Evolutionary conservation across 1,140 invertebrate species (phyloP), one percentile per base, ranked within the genome.

Genomic region (Heliconius congener): DNA sequence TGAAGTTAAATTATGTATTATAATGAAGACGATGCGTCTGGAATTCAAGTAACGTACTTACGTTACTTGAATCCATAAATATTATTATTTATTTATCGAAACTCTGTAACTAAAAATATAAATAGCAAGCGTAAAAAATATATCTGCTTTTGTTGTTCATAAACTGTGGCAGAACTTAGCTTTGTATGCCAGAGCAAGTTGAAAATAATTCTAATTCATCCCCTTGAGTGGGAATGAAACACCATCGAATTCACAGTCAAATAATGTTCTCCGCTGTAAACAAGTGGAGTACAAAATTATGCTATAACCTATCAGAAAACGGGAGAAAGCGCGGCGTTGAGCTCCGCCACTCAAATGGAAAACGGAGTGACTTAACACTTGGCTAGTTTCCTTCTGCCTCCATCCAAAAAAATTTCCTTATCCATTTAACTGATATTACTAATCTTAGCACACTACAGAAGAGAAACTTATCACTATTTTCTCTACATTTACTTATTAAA

Each of bases 1-100:
- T 66, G 27, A 66, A 66, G 60, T 66, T 66, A 66, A 66, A 30
- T 66, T 66, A 66, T 30, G 60, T 66, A 66, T 66, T 27, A 66
- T 66, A 66, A 66, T 66, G 60, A 13, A 13, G 27, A 27, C 27
- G 60, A 30, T 66, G 60, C 60, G 60, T 30, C 60, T 30, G 11
- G 60, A 66, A 66, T 66, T 23, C 23, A 16, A 66, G 11, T 1
- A 23, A 23, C 23, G 23, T 23, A 23, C 23, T 23, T 23, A 66
- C 60, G 60, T n/a, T n/a, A 5, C 23, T 13, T 30, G 60, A 66
- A 66, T 66, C 27, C 60, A 13, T 66, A 66, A 66, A 30, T 30
- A 18, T 23, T 60, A 23, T 66, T 57, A 57, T 66, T 66, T 66
- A 27, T 66, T 13, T 30, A 66, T 30, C 23, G 9, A 27, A 66